phyloP scores from a whole-genome alignment of 1,140 invertebrate species.

The Drosophila sp. region DNA sequence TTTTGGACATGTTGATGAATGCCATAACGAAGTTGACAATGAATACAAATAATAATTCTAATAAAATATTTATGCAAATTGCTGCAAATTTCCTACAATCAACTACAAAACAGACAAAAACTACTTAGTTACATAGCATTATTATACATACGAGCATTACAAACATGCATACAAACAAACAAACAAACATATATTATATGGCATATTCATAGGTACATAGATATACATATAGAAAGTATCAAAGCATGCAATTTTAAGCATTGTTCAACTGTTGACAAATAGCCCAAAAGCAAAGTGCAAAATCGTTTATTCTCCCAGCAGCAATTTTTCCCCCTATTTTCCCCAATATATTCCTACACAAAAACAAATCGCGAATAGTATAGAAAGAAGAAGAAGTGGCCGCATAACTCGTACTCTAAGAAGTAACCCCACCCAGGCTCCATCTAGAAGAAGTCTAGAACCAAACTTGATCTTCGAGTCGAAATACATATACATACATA shows the following conservation, averaged over 20 bases:
- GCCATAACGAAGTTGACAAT: conserved; percentile 2
- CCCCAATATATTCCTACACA: not conserved
- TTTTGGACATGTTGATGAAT: not conserved
- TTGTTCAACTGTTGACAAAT: conserved; percentile 40
- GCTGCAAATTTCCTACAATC: conserved; percentile 71
- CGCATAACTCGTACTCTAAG: conserved; percentile 21
- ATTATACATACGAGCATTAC: not conserved
- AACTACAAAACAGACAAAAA: conserved; percentile 46
- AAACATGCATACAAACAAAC: not conserved
- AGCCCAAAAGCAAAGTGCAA: conserved; percentile 31
- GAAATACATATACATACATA: conserved; percentile 17
- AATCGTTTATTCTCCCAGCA: conserved; percentile 10
- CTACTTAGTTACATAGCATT: conserved; percentile 54
- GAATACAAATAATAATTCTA: conserved; percentile 16
- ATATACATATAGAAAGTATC: conserved; percentile 13
- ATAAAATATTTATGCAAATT: conserved; percentile 47
- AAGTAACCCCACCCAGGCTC: conserved; percentile 38
- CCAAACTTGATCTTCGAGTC: conserved; percentile 16
- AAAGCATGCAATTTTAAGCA: conserved; percentile 45
- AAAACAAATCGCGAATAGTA: too few relatives aligned
- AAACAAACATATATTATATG: not conserved
- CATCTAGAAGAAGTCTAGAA: conserved; percentile 22
- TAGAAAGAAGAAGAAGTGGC: not conserved
- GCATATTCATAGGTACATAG: conserved; percentile 31
- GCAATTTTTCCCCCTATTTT: conserved; percentile 1